Conservation (phyloP, 2,797 vertebrate species). For the Alfaro cultratus region DNA sequence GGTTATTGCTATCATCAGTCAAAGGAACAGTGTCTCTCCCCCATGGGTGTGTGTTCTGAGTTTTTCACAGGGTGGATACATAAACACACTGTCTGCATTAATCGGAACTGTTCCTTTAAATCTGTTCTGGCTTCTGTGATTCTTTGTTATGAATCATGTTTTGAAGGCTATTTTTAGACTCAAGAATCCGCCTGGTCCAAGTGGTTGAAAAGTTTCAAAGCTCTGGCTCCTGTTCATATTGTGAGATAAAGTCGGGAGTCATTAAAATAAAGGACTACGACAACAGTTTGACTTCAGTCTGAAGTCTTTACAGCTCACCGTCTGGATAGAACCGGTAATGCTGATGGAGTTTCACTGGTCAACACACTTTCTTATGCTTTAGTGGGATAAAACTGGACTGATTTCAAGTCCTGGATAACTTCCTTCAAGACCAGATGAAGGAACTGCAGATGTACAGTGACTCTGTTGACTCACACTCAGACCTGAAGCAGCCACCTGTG, state of each 20-base stretch:
- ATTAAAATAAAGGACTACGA: background rate
- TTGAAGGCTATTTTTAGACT: constrained; percentile 9
- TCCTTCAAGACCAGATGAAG: background rate
- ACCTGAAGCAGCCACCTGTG: background rate
- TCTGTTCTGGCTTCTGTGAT: constrained; percentile 3
- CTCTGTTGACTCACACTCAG: background rate
- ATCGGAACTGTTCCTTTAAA: constrained; percentile 19
- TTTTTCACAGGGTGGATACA: constrained; percentile 12
- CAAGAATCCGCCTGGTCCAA: background rate
- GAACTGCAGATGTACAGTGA: background rate
- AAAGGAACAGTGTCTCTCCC: constrained; percentile 22
- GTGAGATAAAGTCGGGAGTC: background rate
- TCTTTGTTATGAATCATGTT: constrained; percentile 24
- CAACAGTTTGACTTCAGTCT: background rate
- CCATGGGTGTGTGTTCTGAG: constrained; percentile 33
- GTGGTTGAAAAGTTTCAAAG: background rate
- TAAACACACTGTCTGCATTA: constrained; percentile 2
- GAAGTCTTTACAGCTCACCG: background rate
- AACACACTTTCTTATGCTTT: background rate
- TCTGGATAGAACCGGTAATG: background rate
- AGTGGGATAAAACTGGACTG: background rate
- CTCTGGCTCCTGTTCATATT: background rate
- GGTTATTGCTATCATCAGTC: constrained; percentile 36
- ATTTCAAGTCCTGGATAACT: background rate
- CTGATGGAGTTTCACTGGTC: background rate